phyloP scores from a whole-genome alignment of 2,113 vertebrate species.

The Pterocles burchelli region DNA sequence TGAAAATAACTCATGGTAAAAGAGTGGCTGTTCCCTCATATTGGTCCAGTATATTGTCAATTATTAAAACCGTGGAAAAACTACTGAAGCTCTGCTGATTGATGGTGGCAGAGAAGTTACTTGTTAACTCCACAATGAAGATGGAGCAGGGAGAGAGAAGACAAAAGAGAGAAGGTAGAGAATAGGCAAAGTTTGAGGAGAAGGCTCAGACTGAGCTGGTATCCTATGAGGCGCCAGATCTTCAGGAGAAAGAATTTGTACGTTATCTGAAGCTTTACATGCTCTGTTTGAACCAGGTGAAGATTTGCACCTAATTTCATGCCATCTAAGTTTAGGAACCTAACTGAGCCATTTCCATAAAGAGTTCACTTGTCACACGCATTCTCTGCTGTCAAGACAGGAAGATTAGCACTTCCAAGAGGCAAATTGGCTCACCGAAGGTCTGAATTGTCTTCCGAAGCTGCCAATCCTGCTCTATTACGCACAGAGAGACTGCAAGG shows the following conservation, averaged over 20 bases:
- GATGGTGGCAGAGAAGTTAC: not conserved
- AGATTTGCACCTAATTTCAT: not conserved
- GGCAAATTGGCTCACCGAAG: not conserved
- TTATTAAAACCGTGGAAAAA: conserved; percentile 18
- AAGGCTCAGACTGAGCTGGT: not conserved
- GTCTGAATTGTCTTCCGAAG: not conserved
- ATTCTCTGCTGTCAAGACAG: not conserved
- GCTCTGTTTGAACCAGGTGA: not conserved
- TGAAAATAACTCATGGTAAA: conserved; percentile 46
- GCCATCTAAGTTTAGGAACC: not conserved
- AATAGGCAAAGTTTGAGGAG: not conserved
- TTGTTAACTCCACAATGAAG: not conserved
- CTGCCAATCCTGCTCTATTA: not conserved
- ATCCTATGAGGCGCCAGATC: not conserved
- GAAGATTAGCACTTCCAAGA: not conserved
- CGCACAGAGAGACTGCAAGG: not conserved
- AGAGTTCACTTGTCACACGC: not conserved
- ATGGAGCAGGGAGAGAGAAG: not conserved
- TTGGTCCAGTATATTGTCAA: conserved; percentile 21
- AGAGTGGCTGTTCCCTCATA: not conserved
- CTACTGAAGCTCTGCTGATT: conserved; percentile 39
- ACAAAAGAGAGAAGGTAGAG: not conserved
- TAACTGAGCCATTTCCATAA: not conserved
- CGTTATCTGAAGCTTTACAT: not conserved
- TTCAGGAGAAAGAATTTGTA: not conserved